Percentiles rank a stretch among this genome's conserved stretches.
Evolutionary conservation across 2,888 invertebrate species (phyloP).

Genomic region (Xanthia icteritia): DNA sequence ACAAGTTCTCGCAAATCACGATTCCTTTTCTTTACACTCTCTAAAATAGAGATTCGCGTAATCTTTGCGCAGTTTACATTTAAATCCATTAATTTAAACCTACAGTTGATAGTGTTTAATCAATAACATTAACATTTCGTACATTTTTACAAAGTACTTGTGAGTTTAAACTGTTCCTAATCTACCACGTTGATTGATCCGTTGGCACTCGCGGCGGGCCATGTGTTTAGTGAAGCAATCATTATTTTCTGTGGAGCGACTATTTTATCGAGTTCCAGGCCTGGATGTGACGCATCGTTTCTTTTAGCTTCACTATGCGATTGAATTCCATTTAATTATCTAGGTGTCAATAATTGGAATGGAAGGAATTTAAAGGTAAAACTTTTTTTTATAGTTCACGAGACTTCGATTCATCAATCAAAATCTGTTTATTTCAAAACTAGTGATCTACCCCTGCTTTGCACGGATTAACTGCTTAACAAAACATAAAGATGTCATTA

Average conservation of each 20-base stretch:
- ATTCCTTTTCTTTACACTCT: neutral
- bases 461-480: neutral
- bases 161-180: constrained; percentile 35
- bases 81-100: constrained; percentile 14
- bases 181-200: constrained; percentile 52
- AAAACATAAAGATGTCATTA: neutral
- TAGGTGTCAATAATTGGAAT: constrained; percentile 22
- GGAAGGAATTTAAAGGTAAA: neutral
- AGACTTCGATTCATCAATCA: neutral
- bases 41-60: neutral
- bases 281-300: constrained; percentile 68
- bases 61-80: constrained; percentile 9
- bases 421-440: neutral
- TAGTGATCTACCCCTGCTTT: neutral
- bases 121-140: constrained; percentile 19
- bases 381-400: neutral
- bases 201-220: constrained; percentile 58
- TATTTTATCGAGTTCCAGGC: constrained; percentile 65
- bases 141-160: constrained; percentile 28
- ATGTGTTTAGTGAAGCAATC: constrained; percentile 66
- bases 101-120: constrained; percentile 15
- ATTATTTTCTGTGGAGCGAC: constrained; percentile 62
- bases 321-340: constrained; percentile 42
- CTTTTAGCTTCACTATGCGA: constrained; percentile 47
- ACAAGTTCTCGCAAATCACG: neutral